Base-by-base conservation (phyloP, 2,888 invertebrate species). In the Euphydryas editha region DNA sequence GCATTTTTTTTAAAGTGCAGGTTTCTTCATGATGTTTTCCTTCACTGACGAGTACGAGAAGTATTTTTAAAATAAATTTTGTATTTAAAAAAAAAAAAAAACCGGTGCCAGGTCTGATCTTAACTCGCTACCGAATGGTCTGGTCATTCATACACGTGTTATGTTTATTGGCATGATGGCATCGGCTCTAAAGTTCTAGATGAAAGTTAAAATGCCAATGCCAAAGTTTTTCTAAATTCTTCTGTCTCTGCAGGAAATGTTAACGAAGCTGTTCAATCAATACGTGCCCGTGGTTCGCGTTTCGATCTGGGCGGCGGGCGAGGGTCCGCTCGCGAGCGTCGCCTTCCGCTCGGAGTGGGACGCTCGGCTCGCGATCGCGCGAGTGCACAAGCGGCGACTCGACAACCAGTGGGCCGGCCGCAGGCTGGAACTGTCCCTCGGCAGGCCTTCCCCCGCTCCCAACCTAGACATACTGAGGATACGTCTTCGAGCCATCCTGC, bases 381-480 rank as follows among this genome's bases (percentile, higher is more conserved):
- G 97, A 78, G 93, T 98, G 57, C 98, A 98, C 85, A 95, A 97
- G 65, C 95, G 95, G 66, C 96, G 97, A 79, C 93, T 98, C 65
- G 98, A 90, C 72, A 81, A 82, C 79, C 83, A 84, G 51, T 92
- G 92, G 92, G 81, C 96, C 8, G 95, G 95, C 73, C 96, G 97
- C 77, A 92, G 97, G 59, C 96, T 98, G 66, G 94, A 96, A 72
- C 96, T 98, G 73, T 95, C 96, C 0, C 94, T 96, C 68, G 95
- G 92, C 0, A 83, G 86, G 56, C 94, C 94, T 6, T 93, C 94
- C 8, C 94, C 95, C 0, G 94, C 95, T 0, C 95, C 95, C 75
- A 95, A 94, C 2, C 94, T 90, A 81, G 92, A 95, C 65, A 93
- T 95, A 1, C 88, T 95, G 7, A 88, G 95, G 70, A 94, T 95